Evolutionary conservation across 1,140 invertebrate species (phyloP).

Genomic region (Cephus cinctus): DNA sequence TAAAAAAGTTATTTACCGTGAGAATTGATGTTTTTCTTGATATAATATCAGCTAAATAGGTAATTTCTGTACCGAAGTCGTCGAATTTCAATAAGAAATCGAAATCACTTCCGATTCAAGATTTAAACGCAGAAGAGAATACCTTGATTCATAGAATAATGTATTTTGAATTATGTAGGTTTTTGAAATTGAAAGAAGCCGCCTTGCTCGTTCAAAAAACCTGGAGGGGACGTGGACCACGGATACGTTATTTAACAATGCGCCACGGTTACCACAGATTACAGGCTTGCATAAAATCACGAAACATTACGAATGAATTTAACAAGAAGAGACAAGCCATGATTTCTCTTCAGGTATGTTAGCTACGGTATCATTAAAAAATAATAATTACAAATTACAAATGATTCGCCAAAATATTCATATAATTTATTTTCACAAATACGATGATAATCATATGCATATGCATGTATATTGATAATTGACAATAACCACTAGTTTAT

Average conservation of each 20-base stretch:
- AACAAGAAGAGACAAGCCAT: conserved; percentile 70
- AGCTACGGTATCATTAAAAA: conserved; percentile 6
- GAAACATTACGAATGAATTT: conserved; percentile 74
- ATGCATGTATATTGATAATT: too few species aligned
- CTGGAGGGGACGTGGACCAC: conserved; percentile 74
- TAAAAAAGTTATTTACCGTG: background rate
- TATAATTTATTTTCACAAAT: conserved; percentile 1
- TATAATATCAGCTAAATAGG: background rate
- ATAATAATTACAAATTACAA: conserved; percentile 2
- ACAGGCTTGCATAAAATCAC: conserved; percentile 81
- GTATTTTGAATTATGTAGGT: too few species aligned
- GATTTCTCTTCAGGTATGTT: conserved; percentile 59
- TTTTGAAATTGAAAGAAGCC: conserved; percentile 66
- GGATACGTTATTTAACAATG: conserved; percentile 70
- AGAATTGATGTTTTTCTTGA: background rate
- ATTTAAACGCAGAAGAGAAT: too few species aligned
- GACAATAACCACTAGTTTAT: too few species aligned
- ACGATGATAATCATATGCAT: too few species aligned
- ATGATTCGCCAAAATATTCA: background rate
- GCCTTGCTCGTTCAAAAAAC: conserved; percentile 77
- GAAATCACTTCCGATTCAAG: too few species aligned
- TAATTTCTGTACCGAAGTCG: too few species aligned
- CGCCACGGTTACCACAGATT: conserved; percentile 76
- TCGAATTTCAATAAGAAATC: too few species aligned
- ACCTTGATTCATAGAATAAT: too few species aligned